phyloP scores from a whole-genome alignment of 2,888 invertebrate genomes.

The Tiliacea aurago region DNA sequence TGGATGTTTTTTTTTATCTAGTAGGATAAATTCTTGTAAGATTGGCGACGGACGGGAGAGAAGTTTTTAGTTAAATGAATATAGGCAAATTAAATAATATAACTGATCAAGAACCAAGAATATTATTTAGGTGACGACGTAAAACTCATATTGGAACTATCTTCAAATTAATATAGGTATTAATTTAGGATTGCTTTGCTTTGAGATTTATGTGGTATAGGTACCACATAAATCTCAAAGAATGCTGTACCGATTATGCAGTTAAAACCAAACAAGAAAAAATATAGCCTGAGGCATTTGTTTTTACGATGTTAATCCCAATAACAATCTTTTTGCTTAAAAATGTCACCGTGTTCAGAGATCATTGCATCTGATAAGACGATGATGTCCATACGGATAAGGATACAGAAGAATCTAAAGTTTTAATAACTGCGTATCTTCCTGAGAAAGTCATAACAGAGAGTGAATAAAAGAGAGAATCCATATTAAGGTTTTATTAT shows the following conservation, averaged over 20 bases:
- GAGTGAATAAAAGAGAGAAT: neutral
- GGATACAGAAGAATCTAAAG: slow-evolving; percentile 42
- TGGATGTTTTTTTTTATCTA: neutral
- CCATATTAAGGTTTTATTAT: slow-evolving; percentile 18
- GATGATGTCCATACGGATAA: slow-evolving; percentile 43
- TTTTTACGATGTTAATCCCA: slow-evolving; percentile 53
- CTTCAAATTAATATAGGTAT: slow-evolving; percentile 4
- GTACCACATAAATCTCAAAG: slow-evolving; percentile 25
- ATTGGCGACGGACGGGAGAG: neutral
- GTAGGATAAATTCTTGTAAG: neutral
- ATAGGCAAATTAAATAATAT: neutral
- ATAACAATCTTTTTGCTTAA: slow-evolving; percentile 58
- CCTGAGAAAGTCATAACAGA: slow-evolving; percentile 46
- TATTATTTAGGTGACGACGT: neutral
- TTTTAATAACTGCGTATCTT: slow-evolving; percentile 36
- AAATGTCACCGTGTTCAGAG: slow-evolving; percentile 52
- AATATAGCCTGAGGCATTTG: slow-evolving; percentile 34
- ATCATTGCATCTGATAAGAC: slow-evolving; percentile 39
- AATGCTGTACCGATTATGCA: slow-evolving; percentile 38
- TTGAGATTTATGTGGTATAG: too few relatives aligned
- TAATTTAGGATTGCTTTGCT: too few relatives aligned
- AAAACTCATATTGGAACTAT: neutral
- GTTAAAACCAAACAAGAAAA: slow-evolving; percentile 31
- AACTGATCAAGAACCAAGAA: neutral
- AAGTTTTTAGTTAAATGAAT: neutral